Percentiles rank a stretch among this genome's conserved stretches.
Evolutionary conservation across 1,140 invertebrate genomes (phyloP).

Genomic region (Potamilus streckersoni): DNA sequence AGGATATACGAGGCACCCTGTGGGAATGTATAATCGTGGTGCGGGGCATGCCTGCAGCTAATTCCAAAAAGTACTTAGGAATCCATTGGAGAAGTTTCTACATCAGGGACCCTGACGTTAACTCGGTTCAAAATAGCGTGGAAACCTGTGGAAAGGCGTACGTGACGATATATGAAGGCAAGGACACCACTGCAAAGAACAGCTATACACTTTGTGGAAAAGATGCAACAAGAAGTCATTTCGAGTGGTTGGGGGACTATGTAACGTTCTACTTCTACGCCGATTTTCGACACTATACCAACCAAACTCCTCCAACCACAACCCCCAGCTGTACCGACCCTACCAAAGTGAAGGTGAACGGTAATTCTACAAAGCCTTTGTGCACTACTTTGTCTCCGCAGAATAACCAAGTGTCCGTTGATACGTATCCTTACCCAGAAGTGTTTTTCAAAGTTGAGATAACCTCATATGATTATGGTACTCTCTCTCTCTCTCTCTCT

Average conservation of each 20-base stretch:
- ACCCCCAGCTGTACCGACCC: conserved; percentile 12
- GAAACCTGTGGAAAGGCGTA: conserved; percentile 41
- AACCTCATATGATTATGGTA: conserved; percentile 47
- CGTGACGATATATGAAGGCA: conserved; percentile 40
- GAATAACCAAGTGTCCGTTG: background rate
- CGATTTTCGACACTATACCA: conserved; percentile 25
- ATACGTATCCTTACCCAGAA: conserved; percentile 36
- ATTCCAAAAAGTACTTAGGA: conserved; percentile 31
- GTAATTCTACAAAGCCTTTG: conserved; percentile 11
- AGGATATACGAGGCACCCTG: conserved; percentile 20
- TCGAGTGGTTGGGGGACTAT: conserved; percentile 41
- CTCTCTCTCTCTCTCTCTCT: no score
- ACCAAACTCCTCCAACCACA: conserved; percentile 11
- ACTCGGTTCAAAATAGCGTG: conserved; percentile 20
- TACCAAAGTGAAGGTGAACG: background rate
- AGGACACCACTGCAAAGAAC: conserved; percentile 24
- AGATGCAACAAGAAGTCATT: conserved; percentile 22
- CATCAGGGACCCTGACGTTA: conserved; percentile 28
- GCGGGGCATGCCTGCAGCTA: conserved; percentile 34
- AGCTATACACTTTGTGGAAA: conserved; percentile 36
- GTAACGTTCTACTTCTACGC: conserved; percentile 41
- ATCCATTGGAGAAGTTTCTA: conserved; percentile 39
- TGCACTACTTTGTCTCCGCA: conserved; percentile 3
- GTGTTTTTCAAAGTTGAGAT: conserved; percentile 37
- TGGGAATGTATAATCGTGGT: conserved; percentile 38